Base-by-base conservation (phyloP, 2,113 vertebrate species). In the Syrrhaptes paradoxus region DNA sequence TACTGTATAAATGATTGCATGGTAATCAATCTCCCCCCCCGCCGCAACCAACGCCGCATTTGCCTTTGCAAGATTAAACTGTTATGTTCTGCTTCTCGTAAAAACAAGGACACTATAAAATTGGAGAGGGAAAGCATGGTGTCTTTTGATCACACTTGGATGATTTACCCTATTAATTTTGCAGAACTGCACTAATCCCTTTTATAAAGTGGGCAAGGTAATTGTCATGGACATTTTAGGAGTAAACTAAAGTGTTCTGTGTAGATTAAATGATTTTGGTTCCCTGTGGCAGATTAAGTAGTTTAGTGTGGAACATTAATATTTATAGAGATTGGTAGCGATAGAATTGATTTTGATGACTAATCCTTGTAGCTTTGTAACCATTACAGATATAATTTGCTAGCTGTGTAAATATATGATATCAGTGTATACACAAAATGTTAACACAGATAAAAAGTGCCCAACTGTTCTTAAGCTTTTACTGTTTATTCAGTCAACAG, bases 321-420 rank as follows among this genome's bases (percentile, higher is more conserved):
- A 94, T 96, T 97, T 91, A 94, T 91, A 66, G 77, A 85, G 83
- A 81, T 87, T 51, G 72, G 68, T 92, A 78, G 81, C 0, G 2
- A 62, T 81, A 86, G 78, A 91, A 87, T 87, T 88, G 62, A 79
- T 95, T 88, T 93, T 80, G 76, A 87, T 89, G 89, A 76, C 71
- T 95, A 94, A 95, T 90, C 87, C 68, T 87, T 88, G 79, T 63
- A 93, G 70, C 70, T 91, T 91, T 92, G 84, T 92, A 96, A 80
- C 80, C 13, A 54, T 95, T 95, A 74, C 52, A 86, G 77, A 77
- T 94, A 48, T 54, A 76, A 95, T 94, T 95, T 91, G 70, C 66
- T 94, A 55, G 78, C 79, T 90, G 73, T 93, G 87, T 94, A 96
- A 96, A 94, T 82, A 82, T 45, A 31, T 68, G 20, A 32, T 96